phyloP scores from a whole-genome alignment of 2,888 invertebrate genomes.

The Dynastes tityus region DNA sequence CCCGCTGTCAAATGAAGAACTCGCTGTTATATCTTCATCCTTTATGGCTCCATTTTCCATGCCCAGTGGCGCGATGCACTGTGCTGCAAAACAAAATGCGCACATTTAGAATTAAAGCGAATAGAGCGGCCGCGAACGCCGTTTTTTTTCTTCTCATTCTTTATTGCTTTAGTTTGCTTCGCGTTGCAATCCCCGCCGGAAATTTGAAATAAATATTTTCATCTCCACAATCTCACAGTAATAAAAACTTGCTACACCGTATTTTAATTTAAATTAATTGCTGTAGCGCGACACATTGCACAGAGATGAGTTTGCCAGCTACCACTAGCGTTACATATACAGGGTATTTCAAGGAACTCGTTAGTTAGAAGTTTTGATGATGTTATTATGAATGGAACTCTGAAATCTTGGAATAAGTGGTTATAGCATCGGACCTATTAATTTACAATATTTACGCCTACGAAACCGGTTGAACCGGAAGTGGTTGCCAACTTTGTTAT shows the following conservation, averaged over 20 bases:
- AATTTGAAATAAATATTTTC: conserved; percentile 46
- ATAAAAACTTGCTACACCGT: conserved; percentile 43
- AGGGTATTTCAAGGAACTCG: no score
- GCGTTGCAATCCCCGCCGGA: conserved; percentile 30
- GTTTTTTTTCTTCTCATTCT: conserved; percentile 21
- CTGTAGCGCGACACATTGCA: conserved; percentile 8
- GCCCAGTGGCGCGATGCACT: conserved; percentile 87
- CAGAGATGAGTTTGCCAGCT: background rate
- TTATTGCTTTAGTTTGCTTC: conserved; percentile 32
- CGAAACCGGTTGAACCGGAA: no score
- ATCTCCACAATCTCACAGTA: conserved; percentile 34
- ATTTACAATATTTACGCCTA: no score
- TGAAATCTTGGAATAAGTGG: no score
- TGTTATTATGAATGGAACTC: no score
- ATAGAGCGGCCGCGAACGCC: conserved; percentile 19
- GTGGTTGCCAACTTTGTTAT: no score
- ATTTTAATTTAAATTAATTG: conserved; percentile 41
- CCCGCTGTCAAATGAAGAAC: conserved; percentile 88
- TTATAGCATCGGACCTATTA: no score
- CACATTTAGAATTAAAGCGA: conserved; percentile 37
- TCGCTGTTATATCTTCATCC: conserved; percentile 87
- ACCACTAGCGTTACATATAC: background rate
- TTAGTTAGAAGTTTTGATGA: no score
- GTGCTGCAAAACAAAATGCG: conserved; percentile 75
- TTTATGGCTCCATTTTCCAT: conserved; percentile 89